These are phyloP conservation scores for Alsophila aescularia DNA, from an alignment of 2,888 invertebrate genomes.

Conservation along the genomic window DNA sequence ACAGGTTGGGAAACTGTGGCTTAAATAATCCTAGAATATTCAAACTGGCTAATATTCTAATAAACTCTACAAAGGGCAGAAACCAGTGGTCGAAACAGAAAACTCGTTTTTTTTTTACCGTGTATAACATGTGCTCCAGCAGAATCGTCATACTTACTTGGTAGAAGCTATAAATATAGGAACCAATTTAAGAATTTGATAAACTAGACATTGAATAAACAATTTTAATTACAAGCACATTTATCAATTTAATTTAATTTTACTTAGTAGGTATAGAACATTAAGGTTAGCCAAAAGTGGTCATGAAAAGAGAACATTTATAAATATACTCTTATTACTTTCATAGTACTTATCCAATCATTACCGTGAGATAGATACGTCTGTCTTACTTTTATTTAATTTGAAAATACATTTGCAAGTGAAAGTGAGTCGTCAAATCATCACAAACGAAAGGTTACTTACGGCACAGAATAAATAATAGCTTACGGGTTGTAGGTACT, in stretches of 20 bases:
- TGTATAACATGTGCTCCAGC: no score
- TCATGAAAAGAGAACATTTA: neutral
- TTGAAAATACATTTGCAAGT: neutral
- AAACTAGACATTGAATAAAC: neutral
- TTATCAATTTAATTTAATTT: constrained; percentile 2
- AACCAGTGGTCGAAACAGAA: no score
- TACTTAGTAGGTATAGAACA: no score
- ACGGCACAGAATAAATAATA: no score
- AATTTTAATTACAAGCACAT: neutral
- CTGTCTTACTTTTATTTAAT: neutral
- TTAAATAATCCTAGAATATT: neutral
- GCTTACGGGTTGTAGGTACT: no score
- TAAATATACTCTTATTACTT: neutral
- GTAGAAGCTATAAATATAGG: no score
- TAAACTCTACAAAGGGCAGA: no score
- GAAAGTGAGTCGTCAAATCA: neutral
- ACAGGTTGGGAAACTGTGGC: neutral
- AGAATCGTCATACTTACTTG: no score
- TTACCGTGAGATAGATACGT: neutral
- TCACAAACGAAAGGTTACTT: no score
- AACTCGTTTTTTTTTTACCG: no score
- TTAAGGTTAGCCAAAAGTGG: constrained; percentile 8
- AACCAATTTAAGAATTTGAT: no score
- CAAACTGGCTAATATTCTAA: no score
- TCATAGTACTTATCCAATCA: neutral